These are phyloP conservation scores for Prorops nasuta DNA, from an alignment of 1,140 invertebrate species.

Conservation along the genomic window DNA sequence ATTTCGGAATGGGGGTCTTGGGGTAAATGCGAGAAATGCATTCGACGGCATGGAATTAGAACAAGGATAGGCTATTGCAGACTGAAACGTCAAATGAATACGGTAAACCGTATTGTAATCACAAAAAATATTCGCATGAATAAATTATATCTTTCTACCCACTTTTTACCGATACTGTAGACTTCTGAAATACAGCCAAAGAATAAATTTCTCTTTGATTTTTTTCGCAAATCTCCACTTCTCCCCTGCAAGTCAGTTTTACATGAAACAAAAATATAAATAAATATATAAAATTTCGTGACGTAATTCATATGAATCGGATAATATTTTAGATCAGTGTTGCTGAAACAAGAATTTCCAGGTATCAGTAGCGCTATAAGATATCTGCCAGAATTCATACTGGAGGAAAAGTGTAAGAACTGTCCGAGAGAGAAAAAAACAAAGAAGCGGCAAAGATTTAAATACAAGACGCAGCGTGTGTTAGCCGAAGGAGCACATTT, in stretches of 20 bases:
- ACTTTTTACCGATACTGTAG: no score
- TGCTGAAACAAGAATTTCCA: constrained; percentile 50
- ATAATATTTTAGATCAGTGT: constrained; percentile 46
- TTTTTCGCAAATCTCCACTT: constrained; percentile 35
- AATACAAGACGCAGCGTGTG: constrained; percentile 55
- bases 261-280: neutral
- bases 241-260: constrained; percentile 43
- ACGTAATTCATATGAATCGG: constrained; percentile 9
- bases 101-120: constrained; percentile 16
- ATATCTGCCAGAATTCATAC: constrained; percentile 55
- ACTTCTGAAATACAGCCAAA: neutral
- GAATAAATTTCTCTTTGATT: constrained; percentile 13
- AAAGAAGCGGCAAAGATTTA: constrained; percentile 50
- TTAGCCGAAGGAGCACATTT: constrained; percentile 56
- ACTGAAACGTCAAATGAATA: constrained; percentile 36
- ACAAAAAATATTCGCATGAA: neutral
- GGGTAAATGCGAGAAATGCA: constrained; percentile 41
- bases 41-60: constrained; percentile 33
- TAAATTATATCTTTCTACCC: no score
- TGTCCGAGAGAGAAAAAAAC: constrained; percentile 48
- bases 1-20: constrained; percentile 43
- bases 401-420: constrained; percentile 50
- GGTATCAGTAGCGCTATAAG: constrained; percentile 49
- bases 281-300: neutral
- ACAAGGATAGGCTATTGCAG: constrained; percentile 37